Conservation (phyloP, 1,140 invertebrate genomes). For the Drosophila obscura region DNA sequence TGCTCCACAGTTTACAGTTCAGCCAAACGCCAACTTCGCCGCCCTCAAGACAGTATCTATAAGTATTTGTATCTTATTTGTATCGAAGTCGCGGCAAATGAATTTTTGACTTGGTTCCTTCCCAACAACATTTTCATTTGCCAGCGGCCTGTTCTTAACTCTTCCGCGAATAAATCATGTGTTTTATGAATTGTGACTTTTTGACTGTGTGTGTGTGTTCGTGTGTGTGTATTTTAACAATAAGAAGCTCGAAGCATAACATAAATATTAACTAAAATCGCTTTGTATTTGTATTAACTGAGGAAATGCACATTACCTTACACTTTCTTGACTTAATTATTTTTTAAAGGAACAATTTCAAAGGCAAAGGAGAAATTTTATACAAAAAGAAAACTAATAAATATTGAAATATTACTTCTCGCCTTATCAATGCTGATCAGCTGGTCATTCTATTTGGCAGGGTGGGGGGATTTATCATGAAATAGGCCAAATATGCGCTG, state of each 20-base stretch:
- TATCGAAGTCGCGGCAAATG: slow-evolving; percentile 43
- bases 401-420: slow-evolving; percentile 28
- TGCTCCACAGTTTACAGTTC: slow-evolving; percentile 35
- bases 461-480: too few species aligned
- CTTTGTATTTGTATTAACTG: slow-evolving; percentile 74
- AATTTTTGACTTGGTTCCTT: slow-evolving; percentile 22
- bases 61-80: slow-evolving; percentile 75
- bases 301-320: slow-evolving; percentile 71
- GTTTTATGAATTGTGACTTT: slow-evolving; percentile 64
- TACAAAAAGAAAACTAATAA: slow-evolving; percentile 49
- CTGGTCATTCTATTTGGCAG: too few species aligned
- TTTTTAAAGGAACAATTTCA: slow-evolving; percentile 29
- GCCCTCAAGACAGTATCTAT: slow-evolving; percentile 72
- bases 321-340: slow-evolving; percentile 39
- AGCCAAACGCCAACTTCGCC: slow-evolving; percentile 52
- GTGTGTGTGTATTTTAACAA: slow-evolving; percentile 67
- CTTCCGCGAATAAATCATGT: slow-evolving; percentile 69
- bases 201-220: slow-evolving; percentile 29
- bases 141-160: slow-evolving; percentile 35
- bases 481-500: neutral
- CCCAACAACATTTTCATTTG: slow-evolving; percentile 20
- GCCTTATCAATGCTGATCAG: neutral
- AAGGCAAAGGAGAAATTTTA: slow-evolving; percentile 55
- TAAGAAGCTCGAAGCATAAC: slow-evolving; percentile 74
- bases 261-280: slow-evolving; percentile 64